phyloP scores from a whole-genome alignment of 2,888 invertebrate genomes.

The Caenorhabditis macrosperma region DNA sequence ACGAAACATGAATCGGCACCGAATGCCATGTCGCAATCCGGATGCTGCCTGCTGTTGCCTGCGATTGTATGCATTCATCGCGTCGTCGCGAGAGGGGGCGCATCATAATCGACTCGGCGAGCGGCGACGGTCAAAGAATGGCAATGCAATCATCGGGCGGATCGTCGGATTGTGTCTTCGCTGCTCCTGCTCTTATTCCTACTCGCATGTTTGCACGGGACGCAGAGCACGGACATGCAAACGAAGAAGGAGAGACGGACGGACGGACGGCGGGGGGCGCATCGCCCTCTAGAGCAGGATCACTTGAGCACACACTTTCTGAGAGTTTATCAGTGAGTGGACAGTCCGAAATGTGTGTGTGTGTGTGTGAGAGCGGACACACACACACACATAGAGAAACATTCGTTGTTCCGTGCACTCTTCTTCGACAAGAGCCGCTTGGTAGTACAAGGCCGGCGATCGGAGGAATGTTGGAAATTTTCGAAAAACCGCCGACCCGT shows the following conservation, averaged over 20 bases:
- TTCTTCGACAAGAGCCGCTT: slow-evolving; percentile 37
- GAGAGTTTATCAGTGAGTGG: slow-evolving; percentile 56
- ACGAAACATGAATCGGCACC: neutral
- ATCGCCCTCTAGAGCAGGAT: slow-evolving; percentile 50
- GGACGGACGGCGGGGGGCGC: slow-evolving; percentile 15
- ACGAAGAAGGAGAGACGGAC: slow-evolving; percentile 24
- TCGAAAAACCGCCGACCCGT: slow-evolving; percentile 13
- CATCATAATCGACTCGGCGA: slow-evolving; percentile 39
- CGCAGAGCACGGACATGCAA: slow-evolving; percentile 34
- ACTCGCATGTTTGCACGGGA: slow-evolving; percentile 44
- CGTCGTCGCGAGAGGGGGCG: no score
- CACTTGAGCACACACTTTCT: slow-evolving; percentile 60
- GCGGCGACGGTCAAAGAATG: slow-evolving; percentile 50
- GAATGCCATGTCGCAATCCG: neutral
- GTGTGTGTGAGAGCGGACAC: slow-evolving; percentile 7
- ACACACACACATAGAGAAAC: slow-evolving; percentile 40
- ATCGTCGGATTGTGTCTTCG: slow-evolving; percentile 6
- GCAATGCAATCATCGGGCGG: slow-evolving; percentile 15
- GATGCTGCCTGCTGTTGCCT: neutral
- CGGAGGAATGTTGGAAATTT: slow-evolving; percentile 56
- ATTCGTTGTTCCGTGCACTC: slow-evolving; percentile 33
- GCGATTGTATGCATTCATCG: neutral
- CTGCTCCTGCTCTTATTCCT: neutral
- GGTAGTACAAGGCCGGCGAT: slow-evolving; percentile 47
- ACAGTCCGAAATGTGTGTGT: slow-evolving; percentile 46